Percentiles rank a stretch among this genome's conserved stretches.
phyloP scores from a whole-genome alignment of 1,140 invertebrate genomes.

The Zaprionus vittiger region DNA sequence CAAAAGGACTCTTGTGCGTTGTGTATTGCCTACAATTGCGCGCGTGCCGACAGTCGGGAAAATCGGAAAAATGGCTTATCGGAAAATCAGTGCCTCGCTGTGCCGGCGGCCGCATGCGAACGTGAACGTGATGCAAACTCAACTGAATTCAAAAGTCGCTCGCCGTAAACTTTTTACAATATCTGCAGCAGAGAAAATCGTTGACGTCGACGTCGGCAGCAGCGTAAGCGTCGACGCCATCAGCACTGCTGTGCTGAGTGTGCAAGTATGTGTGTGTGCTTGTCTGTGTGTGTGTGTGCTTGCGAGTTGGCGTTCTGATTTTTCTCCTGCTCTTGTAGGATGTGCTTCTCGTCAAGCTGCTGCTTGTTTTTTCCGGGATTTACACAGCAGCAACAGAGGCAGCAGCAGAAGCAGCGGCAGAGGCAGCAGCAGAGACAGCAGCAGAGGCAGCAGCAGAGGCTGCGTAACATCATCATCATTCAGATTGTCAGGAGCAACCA shows the following conservation, averaged over 20 bases:
- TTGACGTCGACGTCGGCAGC: slow-evolving; percentile 14
- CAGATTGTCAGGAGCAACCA: slow-evolving; percentile 64
- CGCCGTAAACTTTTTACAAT: slow-evolving; percentile 78
- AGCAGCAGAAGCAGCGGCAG: slow-evolving; percentile 23
- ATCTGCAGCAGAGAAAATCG: slow-evolving; percentile 43
- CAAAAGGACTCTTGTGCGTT: slow-evolving; percentile 9
- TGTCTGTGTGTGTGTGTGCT: slow-evolving; percentile 37
- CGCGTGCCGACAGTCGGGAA: slow-evolving; percentile 33
- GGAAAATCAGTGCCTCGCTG: slow-evolving; percentile 17
- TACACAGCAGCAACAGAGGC: slow-evolving; percentile 34
- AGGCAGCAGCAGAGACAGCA: slow-evolving; percentile 18
- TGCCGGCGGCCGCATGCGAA: slow-evolving; percentile 53
- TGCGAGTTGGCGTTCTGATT: slow-evolving; percentile 63
- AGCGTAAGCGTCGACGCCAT: slow-evolving; percentile 30
- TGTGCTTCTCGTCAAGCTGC: slow-evolving; percentile 42
- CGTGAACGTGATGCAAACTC: slow-evolving; percentile 73
- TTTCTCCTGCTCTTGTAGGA: slow-evolving; percentile 58
- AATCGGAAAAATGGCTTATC: slow-evolving; percentile 14
- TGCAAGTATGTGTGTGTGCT: slow-evolving; percentile 26
- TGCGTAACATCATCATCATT: slow-evolving; percentile 67
- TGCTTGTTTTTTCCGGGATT: slow-evolving; percentile 49
- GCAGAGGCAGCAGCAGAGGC: slow-evolving; percentile 12
- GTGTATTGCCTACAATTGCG: slow-evolving; percentile 56
- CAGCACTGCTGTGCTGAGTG: slow-evolving; percentile 50
- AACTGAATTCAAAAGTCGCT: slow-evolving; percentile 75